Percentiles rank a stretch among this genome's conserved stretches.
These are phyloP conservation scores for Leucophenga montana DNA, from an alignment of 2,888 invertebrate species.

Conservation along the genomic window DNA sequence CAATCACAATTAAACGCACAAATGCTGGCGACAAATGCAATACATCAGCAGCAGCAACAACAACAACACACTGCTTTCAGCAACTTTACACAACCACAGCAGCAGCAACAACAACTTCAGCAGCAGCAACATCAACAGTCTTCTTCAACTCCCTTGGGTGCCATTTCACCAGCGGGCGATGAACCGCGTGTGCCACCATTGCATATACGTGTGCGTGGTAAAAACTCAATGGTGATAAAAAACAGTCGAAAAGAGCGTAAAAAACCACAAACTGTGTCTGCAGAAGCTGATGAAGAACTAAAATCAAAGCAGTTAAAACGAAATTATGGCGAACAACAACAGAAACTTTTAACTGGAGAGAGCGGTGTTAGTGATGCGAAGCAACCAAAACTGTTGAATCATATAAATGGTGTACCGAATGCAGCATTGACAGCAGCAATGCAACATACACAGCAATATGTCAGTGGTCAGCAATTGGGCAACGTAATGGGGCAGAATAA, in stretches of 20 bases:
- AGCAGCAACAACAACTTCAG: slow-evolving; percentile 16
- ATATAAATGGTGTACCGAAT: slow-evolving; percentile 56
- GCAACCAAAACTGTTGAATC: slow-evolving; percentile 53
- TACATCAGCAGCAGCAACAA: slow-evolving; percentile 54
- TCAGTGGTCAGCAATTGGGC: slow-evolving; percentile 21
- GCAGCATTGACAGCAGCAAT: slow-evolving; percentile 25
- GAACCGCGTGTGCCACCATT: slow-evolving; percentile 90
- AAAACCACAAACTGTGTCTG: slow-evolving; percentile 72
- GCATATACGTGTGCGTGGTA: slow-evolving; percentile 85
- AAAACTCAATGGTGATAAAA: slow-evolving; percentile 89
- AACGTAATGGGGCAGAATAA: slow-evolving; percentile 2
- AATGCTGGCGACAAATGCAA: slow-evolving; percentile 39
- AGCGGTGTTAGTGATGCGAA: slow-evolving; percentile 47
- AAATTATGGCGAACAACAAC: slow-evolving; percentile 45
- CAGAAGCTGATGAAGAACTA: slow-evolving; percentile 48
- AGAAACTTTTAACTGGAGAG: slow-evolving; percentile 28
- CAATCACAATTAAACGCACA: slow-evolving; percentile 47
- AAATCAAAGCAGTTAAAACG: slow-evolving; percentile 65
- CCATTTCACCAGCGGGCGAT: slow-evolving; percentile 72
- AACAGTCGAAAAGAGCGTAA: slow-evolving; percentile 82
- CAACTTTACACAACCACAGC: slow-evolving; percentile 54
- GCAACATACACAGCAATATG: slow-evolving; percentile 38
- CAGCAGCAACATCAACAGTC: slow-evolving; percentile 42
- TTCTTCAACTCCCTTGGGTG: slow-evolving; percentile 25
- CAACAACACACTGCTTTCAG: slow-evolving; percentile 39